Percentiles rank a stretch among this genome's conserved stretches.
These are phyloP conservation scores for Gadopsis bispinosus DNA, from an alignment of 2,797 vertebrate species.

Conservation along the genomic window DNA sequence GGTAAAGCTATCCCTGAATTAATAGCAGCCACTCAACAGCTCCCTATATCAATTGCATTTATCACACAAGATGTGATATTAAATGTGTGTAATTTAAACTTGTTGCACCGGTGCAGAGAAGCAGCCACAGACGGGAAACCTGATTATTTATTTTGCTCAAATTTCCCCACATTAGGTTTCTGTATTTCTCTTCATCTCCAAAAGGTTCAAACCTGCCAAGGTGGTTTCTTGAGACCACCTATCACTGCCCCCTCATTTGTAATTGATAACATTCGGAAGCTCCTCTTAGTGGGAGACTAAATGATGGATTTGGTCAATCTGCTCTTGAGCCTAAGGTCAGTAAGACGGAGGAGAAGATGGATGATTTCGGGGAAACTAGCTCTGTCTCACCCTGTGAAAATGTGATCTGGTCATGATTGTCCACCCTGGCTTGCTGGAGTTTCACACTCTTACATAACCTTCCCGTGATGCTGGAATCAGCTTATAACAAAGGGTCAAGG, in stretches of 20 bases:
- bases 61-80: background rate
- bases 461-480: slow-evolving; percentile 44
- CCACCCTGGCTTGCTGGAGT: slow-evolving; percentile 47
- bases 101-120: slow-evolving; percentile 7
- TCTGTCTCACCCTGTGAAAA: slow-evolving; percentile 42
- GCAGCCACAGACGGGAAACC: slow-evolving; percentile 3
- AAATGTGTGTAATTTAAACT: slow-evolving; percentile 1
- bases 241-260: slow-evolving; percentile 29
- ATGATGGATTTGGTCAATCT: slow-evolving; percentile 53
- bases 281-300: slow-evolving; percentile 30
- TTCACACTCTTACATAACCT: slow-evolving; percentile 61
- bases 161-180: slow-evolving; percentile 14
- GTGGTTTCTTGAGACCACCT: slow-evolving; percentile 39
- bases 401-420: slow-evolving; percentile 43
- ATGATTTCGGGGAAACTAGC: slow-evolving; percentile 43
- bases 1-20: slow-evolving; percentile 5
- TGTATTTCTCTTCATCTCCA: slow-evolving; percentile 31
- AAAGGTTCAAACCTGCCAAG: slow-evolving; percentile 34
- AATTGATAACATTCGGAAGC: slow-evolving; percentile 54
- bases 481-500: slow-evolving; percentile 52
- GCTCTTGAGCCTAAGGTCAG: slow-evolving; percentile 24
- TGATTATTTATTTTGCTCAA: slow-evolving; percentile 16
- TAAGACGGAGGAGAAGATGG: slow-evolving; percentile 37
- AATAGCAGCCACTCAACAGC: slow-evolving; percentile 23
- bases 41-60: slow-evolving; percentile 3